Conservation (phyloP, 2,888 invertebrate species). For the Caenorhabditis doughertyi region DNA sequence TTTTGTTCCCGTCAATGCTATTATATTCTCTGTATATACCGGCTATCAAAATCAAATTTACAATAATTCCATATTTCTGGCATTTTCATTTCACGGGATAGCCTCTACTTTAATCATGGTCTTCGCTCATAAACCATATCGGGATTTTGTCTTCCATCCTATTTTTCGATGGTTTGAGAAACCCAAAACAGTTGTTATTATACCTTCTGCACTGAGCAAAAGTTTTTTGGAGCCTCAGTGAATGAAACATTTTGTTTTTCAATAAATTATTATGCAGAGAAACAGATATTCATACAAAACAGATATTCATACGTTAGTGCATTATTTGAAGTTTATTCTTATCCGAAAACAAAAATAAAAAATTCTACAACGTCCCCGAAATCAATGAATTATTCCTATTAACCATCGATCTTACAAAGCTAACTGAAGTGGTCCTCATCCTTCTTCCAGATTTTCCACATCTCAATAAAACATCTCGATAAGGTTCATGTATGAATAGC, state of each 20-base stretch:
- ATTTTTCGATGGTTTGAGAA: background rate
- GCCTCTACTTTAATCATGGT: conserved; percentile 11
- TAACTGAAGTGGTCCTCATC: conserved; percentile 7
- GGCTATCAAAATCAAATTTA: conserved; percentile 15
- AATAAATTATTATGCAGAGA: too few species aligned
- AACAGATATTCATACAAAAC: too few species aligned
- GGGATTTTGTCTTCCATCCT: background rate
- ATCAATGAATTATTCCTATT: background rate
- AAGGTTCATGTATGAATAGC: conserved; percentile 33
- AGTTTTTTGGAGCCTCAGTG: too few species aligned
- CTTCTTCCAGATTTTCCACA: background rate
- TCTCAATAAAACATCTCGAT: conserved; percentile 10
- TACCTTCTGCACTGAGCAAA: too few species aligned
- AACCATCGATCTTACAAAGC: background rate
- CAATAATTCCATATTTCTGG: conserved; percentile 1
- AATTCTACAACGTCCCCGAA: background rate
- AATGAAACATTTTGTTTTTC: too few species aligned
- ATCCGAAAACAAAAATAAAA: background rate
- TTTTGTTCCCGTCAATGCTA: background rate
- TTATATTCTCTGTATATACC: background rate
- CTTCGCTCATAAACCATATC: conserved; percentile 5
- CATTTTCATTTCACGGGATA: conserved; percentile 9
- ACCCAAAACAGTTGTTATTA: background rate
- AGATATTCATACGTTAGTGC: too few species aligned
- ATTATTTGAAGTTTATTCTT: background rate